Percentiles rank a stretch among this genome's conserved stretches.
phyloP scores from a whole-genome alignment of 2,888 invertebrate species.

The Lasioglossum villosulum region DNA sequence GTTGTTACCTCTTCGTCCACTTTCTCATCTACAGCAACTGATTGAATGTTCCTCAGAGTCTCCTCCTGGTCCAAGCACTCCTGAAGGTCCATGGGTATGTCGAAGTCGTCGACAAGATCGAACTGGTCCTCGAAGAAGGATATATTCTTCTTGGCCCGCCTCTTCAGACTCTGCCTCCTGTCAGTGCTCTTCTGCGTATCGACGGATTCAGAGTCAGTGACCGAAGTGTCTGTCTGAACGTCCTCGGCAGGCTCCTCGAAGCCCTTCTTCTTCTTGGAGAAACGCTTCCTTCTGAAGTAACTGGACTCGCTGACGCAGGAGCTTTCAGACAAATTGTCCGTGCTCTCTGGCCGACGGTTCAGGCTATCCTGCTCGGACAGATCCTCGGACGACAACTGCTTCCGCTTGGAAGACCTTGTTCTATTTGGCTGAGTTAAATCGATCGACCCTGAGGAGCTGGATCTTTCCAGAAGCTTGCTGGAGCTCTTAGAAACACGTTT shows the following conservation, averaged over 20 bases:
- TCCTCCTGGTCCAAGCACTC: conserved; percentile 27
- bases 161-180: conserved; percentile 49
- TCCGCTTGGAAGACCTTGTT: conserved; percentile 49
- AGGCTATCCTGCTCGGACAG: background rate
- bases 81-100: conserved; percentile 51
- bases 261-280: conserved; percentile 64
- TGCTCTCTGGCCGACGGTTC: conserved; percentile 44
- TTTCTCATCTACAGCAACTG: background rate
- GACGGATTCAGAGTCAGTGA: conserved; percentile 51
- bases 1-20: background rate
- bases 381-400: conserved; percentile 57
- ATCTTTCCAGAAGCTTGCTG: conserved; percentile 31
- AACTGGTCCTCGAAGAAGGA: conserved; percentile 66
- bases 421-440: conserved; percentile 19
- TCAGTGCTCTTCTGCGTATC: conserved; percentile 42
- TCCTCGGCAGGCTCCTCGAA: conserved; percentile 38
- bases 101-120: conserved; percentile 62
- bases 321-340: conserved; percentile 59
- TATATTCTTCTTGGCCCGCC: conserved; percentile 64
- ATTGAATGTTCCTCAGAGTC: background rate
- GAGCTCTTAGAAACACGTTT: background rate
- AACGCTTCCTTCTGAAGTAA: conserved; percentile 61
- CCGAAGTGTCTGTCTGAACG: conserved; percentile 41
- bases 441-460: conserved; percentile 50
- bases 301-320: conserved; percentile 65